Evolutionary conservation across 2,888 invertebrate genomes (phyloP), one percentile per base, ranked within the genome.

Genomic region (Dryadula phaetusa): DNA sequence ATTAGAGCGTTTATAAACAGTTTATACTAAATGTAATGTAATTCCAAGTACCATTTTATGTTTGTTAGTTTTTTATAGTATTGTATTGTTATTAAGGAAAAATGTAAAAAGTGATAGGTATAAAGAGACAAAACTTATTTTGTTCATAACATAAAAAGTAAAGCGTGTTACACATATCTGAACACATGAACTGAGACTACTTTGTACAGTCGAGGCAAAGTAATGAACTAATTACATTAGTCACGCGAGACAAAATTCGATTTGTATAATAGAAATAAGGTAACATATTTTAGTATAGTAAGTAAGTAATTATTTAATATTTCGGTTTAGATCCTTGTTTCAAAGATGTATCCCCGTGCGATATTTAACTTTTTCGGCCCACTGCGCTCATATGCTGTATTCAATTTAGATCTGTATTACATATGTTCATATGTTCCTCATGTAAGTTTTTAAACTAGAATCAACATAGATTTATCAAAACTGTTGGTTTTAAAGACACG

Each of bases 151-250:
- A 65, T 60, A 81, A 81, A 81, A 83, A 85, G 84, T 80, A 83
- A 82, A 79, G 76, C 77, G 81, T 77, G 76, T 79, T 80, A 80
- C 82, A 88, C 87, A 88, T 87, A 89, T 88, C 86, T 84, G 82
- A 82, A 82, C 80, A 82, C 82, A 81, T 40, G 80, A 81, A 84
- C 82, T 83, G 83, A 75, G 80, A 79, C 76, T 79, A 79, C 79
- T 81, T 78, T 80, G 81, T 83, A 83, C 84, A 66, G 66, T 54
- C 52, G 58, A 70, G 67, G 62, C 82, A 84, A 85, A 88, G 88
- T 90, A 90, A 90, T 88, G 87, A 88, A 87, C 87, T 89, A 90
- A 91, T 90, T 87, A 90, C 89, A 90, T 91, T 90, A 90, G 84
- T 82, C 79, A 81, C 81, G 79, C 78, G 79, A 79, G 81, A 83